Evolutionary conservation across 2,888 invertebrate species (phyloP), one percentile per base, ranked within the genome.

Genomic region (Podabrus alpinus): DNA sequence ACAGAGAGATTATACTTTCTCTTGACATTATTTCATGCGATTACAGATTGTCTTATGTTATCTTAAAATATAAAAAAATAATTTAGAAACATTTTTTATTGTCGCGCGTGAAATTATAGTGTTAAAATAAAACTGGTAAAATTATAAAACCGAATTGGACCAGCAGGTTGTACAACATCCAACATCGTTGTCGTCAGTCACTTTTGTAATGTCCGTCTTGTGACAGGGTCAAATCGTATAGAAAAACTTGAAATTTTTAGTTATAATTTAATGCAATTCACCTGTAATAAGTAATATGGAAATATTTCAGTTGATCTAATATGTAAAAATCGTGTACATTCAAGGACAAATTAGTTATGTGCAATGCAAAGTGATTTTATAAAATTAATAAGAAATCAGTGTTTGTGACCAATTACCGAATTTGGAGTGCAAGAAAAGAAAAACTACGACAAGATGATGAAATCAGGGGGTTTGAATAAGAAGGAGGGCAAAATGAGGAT

Each of bases 401-500:
- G 74, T 69, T 79, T 73, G 76, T 79, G 80, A 78, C 78, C 80
- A 79, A 82, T 82, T 83, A 81, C 83, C 82, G 82, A 84, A 83
- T 84, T 84, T 84, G 83, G 83, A 79, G 78, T 76, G 78, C 79
- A 79, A 77, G 79, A 79, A 82, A 80, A 72, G 72, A 75, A 76
- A 81, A 79, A 79, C 77, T 75, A 68, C 78, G 79, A 80, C 79
- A 77, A 79, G 77, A 92, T 91, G 90, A 92, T 93, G 92, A 93
- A 93, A 89, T 91, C 89, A 86, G 89, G 92, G 87, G 90, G 93
- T 84, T 90, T 94, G 88, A 93, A 94, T 84, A 96, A 96, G 89
- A 96, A 96, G 89, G 96, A 96, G 90, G 94, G 94, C 90, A 98
- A 98, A 90, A 97, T 98, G 97, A 93, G 98, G 87, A 98, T 98